These are phyloP conservation scores for Cisticola juncidis DNA, from an alignment of 2,113 vertebrate species.

Conservation along the genomic window DNA sequence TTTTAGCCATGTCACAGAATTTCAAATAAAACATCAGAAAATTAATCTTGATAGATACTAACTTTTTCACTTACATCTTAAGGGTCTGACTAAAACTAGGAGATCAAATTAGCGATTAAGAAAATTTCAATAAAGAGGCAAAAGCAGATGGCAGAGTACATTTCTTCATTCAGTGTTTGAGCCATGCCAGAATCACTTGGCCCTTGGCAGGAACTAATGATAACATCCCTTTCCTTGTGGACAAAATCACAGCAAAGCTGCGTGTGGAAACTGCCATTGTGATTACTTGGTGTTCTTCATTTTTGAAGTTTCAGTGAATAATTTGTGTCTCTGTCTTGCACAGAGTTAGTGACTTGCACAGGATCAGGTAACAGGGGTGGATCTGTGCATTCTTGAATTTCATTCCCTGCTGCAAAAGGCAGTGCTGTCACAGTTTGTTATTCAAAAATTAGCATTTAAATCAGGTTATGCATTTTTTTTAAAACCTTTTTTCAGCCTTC, in stretches of 20 bases:
- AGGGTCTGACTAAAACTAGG: not conserved
- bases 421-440: not conserved
- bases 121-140: not conserved
- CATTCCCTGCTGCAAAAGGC: not conserved
- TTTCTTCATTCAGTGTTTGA: not conserved
- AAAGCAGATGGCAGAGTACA: not conserved
- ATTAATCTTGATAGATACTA: not conserved
- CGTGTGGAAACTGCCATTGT: rapidly evolving
- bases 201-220: not conserved
- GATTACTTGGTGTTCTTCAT: not conserved
- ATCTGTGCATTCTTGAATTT: not conserved
- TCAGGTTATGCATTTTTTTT: not conserved
- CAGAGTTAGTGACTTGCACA: not conserved
- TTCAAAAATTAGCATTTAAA: not conserved
- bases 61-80: not conserved
- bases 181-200: not conserved
- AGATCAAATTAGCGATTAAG: not conserved
- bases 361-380: not conserved
- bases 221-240: not conserved
- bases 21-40: not conserved
- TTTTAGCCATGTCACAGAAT: not conserved
- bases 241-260: not conserved
- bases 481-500: not conserved
- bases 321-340: not conserved
- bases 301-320: not conserved